A percentile compares a stretch with the other conserved stretches of the same genome.
phyloP scores from a whole-genome alignment of 2,888 invertebrate genomes.

The Phengaris alcon region DNA sequence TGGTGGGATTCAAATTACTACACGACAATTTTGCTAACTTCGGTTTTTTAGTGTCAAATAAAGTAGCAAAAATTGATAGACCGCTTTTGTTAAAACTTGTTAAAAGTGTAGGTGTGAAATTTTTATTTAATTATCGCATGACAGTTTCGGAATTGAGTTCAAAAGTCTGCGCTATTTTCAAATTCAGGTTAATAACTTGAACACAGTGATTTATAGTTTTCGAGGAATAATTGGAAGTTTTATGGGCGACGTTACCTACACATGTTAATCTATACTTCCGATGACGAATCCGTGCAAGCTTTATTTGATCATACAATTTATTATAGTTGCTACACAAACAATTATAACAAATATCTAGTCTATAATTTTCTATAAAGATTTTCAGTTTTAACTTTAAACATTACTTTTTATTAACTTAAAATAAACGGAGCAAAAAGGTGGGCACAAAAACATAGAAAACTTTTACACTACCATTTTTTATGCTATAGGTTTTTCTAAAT shows the following conservation, averaged over 20 bases:
- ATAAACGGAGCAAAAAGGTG: too few species aligned
- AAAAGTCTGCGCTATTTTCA: conserved; percentile 31
- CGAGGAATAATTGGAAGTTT: conserved; percentile 29
- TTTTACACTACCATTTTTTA: too few species aligned
- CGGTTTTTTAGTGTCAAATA: background rate
- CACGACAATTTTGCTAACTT: background rate
- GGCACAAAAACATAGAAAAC: too few species aligned
- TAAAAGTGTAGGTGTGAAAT: conserved; percentile 7
- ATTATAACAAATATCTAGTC: too few species aligned
- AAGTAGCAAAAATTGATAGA: background rate
- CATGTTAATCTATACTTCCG: conserved; percentile 22
- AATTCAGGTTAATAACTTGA: conserved; percentile 37
- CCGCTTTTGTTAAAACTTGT: conserved; percentile 1
- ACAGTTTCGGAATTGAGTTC: conserved; percentile 21
- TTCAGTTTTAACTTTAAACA: too few species aligned
- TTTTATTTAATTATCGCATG: conserved; percentile 12
- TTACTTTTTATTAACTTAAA: too few species aligned
- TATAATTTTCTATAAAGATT: too few species aligned
- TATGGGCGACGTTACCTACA: conserved; percentile 5
- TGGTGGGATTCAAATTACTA: background rate
- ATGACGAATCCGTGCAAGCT: conserved; percentile 17
- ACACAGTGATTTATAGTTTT: conserved; percentile 26
- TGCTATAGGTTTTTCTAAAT: too few species aligned
- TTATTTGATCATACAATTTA: background rate
- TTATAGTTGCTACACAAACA: conserved; percentile 6